Evolutionary conservation across 2,888 invertebrate genomes (phyloP), one percentile per base, ranked within the genome.

Genomic region (Himalopsyche tibetana): DNA sequence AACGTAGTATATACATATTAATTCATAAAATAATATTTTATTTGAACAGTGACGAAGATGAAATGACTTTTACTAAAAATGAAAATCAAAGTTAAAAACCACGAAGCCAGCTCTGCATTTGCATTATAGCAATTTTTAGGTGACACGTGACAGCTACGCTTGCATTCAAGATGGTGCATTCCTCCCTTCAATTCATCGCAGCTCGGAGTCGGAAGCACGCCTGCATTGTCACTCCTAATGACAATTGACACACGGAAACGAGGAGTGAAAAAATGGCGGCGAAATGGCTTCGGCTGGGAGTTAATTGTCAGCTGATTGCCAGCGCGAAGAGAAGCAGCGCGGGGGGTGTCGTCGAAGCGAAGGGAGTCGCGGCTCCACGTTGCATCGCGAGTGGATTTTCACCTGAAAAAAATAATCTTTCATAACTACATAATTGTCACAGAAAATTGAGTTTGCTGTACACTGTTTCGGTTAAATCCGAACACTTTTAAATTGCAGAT

Each of bases 301-400:
- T 85, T 89, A 92, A 89, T 80, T 92, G 93, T 93, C 93, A 93
- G 92, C 93, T 93, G 88, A 91, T 83, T 17, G 80, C 40, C 36
- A 85, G 28, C 42, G 55, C n/a, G 9, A 86, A 88, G 83, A 92
- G 84, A 85, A 91, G 89, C 89, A 92, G 90, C 89, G 91, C 89
- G 90, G 92, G 91, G 90, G 91, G 90, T 82, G 91, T 90, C 15
- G 90, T 88, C 2, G 90, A 89, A n/a, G 91, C 90, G 0, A 91
- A 90, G 5, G 28, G 56, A 19, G 83, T 69, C n/a, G 86, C 81
- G 51, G 90, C 89, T 5, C 93, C 93, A 9, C 93, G 91, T 88
- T 93, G 93, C 93, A 93, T 93, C 84, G 93, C 93, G 19, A 93
- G 90, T 82, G 93, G 93, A 87, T 93, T 93, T 88, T 93, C 93